Percentiles rank a stretch among this genome's conserved stretches.
These are phyloP conservation scores for Chelonus insularis DNA, from an alignment of 1,140 invertebrate species.

Conservation along the genomic window DNA sequence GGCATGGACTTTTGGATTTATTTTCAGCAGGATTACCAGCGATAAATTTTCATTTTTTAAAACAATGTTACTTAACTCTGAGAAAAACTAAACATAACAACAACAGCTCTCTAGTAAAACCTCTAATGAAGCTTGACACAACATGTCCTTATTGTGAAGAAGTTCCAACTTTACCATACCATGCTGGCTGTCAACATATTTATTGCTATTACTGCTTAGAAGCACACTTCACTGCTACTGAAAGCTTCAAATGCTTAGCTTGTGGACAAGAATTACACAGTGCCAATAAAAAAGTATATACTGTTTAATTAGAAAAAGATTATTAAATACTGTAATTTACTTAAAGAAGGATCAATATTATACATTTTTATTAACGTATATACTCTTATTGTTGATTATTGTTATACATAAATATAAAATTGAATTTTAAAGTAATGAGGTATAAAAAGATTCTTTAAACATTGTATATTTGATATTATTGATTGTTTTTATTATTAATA, in stretches of 20 bases:
- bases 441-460: too few relatives aligned
- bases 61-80: conserved; percentile 40
- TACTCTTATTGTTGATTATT: too few relatives aligned
- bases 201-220: conserved; percentile 57
- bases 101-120: neutral
- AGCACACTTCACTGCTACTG: conserved; percentile 47
- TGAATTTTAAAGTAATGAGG: too few relatives aligned
- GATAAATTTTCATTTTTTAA: conserved; percentile 50
- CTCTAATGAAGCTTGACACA: conserved; percentile 40
- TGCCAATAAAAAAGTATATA: too few relatives aligned
- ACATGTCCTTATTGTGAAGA: conserved; percentile 50
- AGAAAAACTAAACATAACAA: neutral
- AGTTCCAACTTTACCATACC: conserved; percentile 47
- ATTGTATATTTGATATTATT: too few relatives aligned
- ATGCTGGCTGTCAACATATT: conserved; percentile 52
- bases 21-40: conserved; percentile 50
- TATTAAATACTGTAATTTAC: too few relatives aligned
- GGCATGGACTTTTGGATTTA: conserved; percentile 55
- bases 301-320: too few relatives aligned
- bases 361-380: too few relatives aligned
- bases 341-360: too few relatives aligned
- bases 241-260: conserved; percentile 41
- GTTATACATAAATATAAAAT: too few relatives aligned
- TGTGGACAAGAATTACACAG: conserved; percentile 43
- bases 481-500: too few relatives aligned